A percentile compares a stretch with the other conserved stretches of the same genome.
Evolutionary conservation across 2,113 vertebrate species (phyloP).

Genomic region (Panthera tigris): DNA sequence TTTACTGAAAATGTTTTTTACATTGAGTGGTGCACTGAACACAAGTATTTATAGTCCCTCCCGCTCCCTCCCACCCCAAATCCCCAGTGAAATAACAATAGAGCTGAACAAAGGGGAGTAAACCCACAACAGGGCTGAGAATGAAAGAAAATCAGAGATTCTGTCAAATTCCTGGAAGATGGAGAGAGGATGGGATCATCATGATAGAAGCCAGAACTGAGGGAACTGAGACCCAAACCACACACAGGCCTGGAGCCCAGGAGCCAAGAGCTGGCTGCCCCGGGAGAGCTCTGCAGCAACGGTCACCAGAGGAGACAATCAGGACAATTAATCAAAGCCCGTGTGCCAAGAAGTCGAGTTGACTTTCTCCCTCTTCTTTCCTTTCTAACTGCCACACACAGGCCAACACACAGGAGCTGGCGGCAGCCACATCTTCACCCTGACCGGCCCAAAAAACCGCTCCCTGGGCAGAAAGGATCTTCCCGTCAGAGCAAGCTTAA

Average conservation of each 20-base stretch:
- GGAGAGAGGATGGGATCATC: not conserved
- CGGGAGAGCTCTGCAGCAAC: not conserved
- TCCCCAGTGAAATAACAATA: constrained; percentile 1
- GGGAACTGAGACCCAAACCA: not conserved
- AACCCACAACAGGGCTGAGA: not conserved
- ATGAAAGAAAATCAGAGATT: not conserved
- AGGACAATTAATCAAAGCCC: not conserved
- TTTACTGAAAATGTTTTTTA: not conserved
- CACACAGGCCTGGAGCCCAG: not conserved
- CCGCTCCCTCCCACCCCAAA: not conserved
- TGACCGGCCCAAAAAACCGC: not conserved
- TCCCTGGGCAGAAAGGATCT: not conserved
- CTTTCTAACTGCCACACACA: not conserved
- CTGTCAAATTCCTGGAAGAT: not conserved
- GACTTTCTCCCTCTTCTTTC: not conserved
- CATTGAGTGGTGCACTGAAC: not conserved
- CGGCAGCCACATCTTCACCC: not conserved
- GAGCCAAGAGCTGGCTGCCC: not conserved
- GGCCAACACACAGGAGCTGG: not conserved
- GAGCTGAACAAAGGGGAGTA: not conserved
- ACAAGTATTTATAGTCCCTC: not conserved
- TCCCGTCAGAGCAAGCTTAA: not conserved
- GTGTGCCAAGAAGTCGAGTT: not conserved
- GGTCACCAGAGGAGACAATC: not conserved
- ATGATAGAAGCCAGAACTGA: not conserved